phyloP scores from a whole-genome alignment of 2,113 vertebrate genomes.

The Orientallactaga bullata region DNA sequence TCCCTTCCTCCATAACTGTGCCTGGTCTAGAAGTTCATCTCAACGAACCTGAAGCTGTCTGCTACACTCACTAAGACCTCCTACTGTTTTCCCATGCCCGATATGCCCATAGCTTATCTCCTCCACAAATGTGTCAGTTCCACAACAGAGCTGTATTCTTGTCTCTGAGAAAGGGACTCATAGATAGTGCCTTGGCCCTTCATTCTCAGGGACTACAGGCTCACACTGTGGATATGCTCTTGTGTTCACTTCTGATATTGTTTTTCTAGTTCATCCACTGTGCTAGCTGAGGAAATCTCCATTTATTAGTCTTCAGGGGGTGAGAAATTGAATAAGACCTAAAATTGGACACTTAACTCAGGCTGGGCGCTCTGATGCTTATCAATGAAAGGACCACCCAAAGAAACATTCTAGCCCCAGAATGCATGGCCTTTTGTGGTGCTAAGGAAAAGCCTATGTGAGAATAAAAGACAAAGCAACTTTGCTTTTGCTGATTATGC shows the following conservation, averaged over 20 bases:
- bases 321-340: slow-evolving; percentile 24
- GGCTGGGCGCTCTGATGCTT: not conserved
- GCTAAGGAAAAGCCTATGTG: slow-evolving; percentile 15
- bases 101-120: not conserved
- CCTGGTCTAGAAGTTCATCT: too few species aligned
- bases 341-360: slow-evolving; percentile 7
- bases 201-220: not conserved
- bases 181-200: not conserved
- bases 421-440: slow-evolving; percentile 1
- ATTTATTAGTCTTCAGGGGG: not conserved
- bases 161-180: not conserved
- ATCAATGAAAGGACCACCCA: slow-evolving; percentile 40
- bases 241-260: not conserved
- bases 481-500: slow-evolving; percentile 48
- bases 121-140: not conserved
- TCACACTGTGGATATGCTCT: not conserved
- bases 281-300: not conserved
- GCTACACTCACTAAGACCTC: too few species aligned
- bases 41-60: too few species aligned
- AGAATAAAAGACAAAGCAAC: slow-evolving; percentile 56
- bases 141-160: not conserved
- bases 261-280: not conserved
- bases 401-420: slow-evolving; percentile 46
- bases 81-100: not conserved
- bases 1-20: too few species aligned